These are phyloP conservation scores for Scomber japonicus DNA, from an alignment of 2,113 vertebrate species.

Conservation along the genomic window DNA sequence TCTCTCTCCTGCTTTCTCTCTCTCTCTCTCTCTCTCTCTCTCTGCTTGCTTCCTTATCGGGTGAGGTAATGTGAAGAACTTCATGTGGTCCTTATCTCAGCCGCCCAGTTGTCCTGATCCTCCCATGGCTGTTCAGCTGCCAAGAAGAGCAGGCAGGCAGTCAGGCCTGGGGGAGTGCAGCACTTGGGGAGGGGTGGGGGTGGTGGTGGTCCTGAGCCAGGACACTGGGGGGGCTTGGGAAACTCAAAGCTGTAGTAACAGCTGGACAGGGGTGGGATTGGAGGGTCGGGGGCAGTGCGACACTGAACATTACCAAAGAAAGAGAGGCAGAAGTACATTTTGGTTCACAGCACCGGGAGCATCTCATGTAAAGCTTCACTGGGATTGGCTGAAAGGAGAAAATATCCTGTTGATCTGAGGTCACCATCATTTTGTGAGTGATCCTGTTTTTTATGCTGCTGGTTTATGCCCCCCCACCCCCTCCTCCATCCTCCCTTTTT, in stretches of 20 bases:
- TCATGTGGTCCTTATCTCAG: slow-evolving; percentile 82
- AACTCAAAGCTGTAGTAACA: slow-evolving; percentile 62
- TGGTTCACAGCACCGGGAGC: not conserved
- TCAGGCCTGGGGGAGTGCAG: slow-evolving; percentile 74
- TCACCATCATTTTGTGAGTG: not conserved
- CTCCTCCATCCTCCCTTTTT: too few species aligned
- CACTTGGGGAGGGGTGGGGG: slow-evolving; percentile 35
- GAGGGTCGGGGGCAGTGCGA: slow-evolving; percentile 62
- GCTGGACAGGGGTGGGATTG: slow-evolving; percentile 52
- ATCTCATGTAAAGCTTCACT: not conserved
- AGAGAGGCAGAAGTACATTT: slow-evolving; percentile 23
- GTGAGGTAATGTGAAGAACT: slow-evolving; percentile 86
- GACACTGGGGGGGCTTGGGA: slow-evolving; percentile 77
- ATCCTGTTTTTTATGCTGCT: too few species aligned
- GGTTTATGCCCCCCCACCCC: too few species aligned
- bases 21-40: slow-evolving; percentile 42
- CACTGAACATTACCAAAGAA: slow-evolving; percentile 41
- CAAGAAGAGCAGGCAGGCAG: slow-evolving; percentile 76
- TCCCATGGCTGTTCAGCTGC: slow-evolving; percentile 76
- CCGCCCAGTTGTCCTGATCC: slow-evolving; percentile 73
- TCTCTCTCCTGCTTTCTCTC: slow-evolving; percentile 24
- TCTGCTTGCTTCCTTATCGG: slow-evolving; percentile 79
- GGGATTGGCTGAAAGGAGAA: too few species aligned
- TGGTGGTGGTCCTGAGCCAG: slow-evolving; percentile 47
- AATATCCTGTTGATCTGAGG: too few species aligned